phyloP scores from a whole-genome alignment of 2,888 invertebrate species.

The Liodrosophila aerea region DNA sequence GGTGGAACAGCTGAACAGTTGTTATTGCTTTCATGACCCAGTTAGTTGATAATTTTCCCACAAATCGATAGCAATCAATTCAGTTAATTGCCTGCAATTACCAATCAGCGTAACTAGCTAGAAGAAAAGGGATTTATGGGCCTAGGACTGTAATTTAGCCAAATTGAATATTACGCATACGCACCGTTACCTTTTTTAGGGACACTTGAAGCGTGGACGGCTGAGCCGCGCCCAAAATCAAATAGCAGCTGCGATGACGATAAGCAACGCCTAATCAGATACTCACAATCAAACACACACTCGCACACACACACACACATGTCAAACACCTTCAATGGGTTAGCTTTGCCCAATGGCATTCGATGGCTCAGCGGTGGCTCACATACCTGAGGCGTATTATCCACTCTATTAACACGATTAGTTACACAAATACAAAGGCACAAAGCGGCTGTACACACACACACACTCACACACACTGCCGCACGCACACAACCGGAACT shows the following conservation, averaged over 20 bases:
- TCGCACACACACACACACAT: slow-evolving; percentile 8
- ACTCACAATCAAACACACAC: slow-evolving; percentile 13
- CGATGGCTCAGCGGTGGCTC: slow-evolving; percentile 43
- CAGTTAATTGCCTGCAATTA: slow-evolving; percentile 59
- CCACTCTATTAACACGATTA: slow-evolving; percentile 79
- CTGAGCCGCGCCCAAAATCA: slow-evolving; percentile 17
- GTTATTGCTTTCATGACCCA: slow-evolving; percentile 27
- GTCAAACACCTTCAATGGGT: slow-evolving; percentile 53
- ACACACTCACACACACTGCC: slow-evolving; percentile 11
- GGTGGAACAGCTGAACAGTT: background rate
- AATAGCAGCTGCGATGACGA: slow-evolving; percentile 26
- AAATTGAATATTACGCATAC: slow-evolving; percentile 72
- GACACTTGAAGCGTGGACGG: slow-evolving; percentile 49
- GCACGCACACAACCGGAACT: slow-evolving; percentile 47
- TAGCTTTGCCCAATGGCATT: slow-evolving; percentile 54
- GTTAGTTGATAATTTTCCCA: slow-evolving; percentile 22
- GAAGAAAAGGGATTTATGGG: slow-evolving; percentile 14
- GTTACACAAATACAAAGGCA: slow-evolving; percentile 76
- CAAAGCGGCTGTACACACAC: slow-evolving; percentile 46
- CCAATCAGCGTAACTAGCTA: slow-evolving; percentile 33
- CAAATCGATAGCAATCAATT: slow-evolving; percentile 60
- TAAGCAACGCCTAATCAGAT: slow-evolving; percentile 55
- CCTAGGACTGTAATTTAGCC: slow-evolving; percentile 50
- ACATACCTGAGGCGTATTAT: slow-evolving; percentile 77
- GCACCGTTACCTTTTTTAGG: slow-evolving; percentile 46